Conservation (phyloP, 1,140 invertebrate genomes). For the Bombus affinis region DNA sequence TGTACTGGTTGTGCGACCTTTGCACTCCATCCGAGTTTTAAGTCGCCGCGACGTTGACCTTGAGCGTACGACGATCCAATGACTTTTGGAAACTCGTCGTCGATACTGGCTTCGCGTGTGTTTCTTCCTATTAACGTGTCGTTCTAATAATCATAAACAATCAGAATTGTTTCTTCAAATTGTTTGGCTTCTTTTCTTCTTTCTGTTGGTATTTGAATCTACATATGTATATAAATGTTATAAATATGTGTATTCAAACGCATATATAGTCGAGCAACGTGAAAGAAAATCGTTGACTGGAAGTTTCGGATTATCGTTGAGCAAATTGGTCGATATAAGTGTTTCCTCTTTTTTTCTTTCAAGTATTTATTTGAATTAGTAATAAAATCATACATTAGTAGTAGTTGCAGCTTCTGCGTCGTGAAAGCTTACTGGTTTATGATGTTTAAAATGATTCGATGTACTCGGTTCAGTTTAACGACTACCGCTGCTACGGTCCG, state of each 20-base stretch:
- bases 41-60: constrained; percentile 11
- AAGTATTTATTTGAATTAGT: background rate
- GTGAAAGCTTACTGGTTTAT: background rate
- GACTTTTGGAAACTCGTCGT: background rate
- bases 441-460: background rate
- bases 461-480: background rate
- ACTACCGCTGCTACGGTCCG: background rate
- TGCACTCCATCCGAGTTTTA: constrained; percentile 82
- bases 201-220: background rate
- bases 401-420: background rate
- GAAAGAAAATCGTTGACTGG: background rate
- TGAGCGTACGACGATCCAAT: constrained; percentile 31
- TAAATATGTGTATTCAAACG: background rate
- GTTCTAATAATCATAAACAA: background rate
- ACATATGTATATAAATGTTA: background rate
- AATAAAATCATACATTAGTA: background rate
- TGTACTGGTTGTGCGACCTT: constrained; percentile 80
- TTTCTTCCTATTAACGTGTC: background rate
- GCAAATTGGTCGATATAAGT: background rate
- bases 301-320: background rate
- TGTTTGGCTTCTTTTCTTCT: background rate
- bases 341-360: background rate
- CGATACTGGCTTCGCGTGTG: background rate
- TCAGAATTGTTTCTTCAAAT: background rate
- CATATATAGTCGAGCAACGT: background rate